Evolutionary conservation across 2,888 invertebrate species (phyloP).

Genomic region (Plebejus argus): DNA sequence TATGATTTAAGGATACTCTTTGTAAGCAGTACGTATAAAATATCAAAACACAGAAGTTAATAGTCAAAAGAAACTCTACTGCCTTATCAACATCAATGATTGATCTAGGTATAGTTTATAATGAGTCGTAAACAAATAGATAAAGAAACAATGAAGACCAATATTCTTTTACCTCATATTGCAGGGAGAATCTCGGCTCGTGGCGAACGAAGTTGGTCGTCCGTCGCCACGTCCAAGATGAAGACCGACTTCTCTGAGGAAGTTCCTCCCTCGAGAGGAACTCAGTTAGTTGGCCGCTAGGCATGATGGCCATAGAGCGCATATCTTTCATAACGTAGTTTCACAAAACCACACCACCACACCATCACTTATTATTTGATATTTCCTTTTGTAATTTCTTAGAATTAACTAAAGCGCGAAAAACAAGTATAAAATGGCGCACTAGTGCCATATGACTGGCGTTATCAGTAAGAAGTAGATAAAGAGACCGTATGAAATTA

Average conservation of each 20-base stretch:
- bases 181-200: slow-evolving; percentile 69
- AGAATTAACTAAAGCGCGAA: slow-evolving; percentile 43
- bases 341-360: slow-evolving; percentile 50
- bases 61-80: not conserved
- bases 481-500: slow-evolving; percentile 71
- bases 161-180: slow-evolving; percentile 58
- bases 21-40: not conserved
- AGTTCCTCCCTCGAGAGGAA: slow-evolving; percentile 48
- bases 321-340: slow-evolving; percentile 63
- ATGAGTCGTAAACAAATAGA: not conserved
- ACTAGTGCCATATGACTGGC: slow-evolving; percentile 68
- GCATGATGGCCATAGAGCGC: slow-evolving; percentile 58
- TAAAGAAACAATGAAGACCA: not conserved
- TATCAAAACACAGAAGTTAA: not conserved
- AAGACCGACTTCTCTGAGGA: slow-evolving; percentile 60
- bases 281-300: slow-evolving; percentile 60
- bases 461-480: slow-evolving; percentile 71
- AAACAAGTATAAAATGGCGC: slow-evolving; percentile 54
- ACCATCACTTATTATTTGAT: slow-evolving; percentile 56
- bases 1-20: too few relatives aligned
- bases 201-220: slow-evolving; percentile 55
- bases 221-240: slow-evolving; percentile 64
- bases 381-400: slow-evolving; percentile 37
- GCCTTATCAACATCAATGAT: slow-evolving; percentile 10
- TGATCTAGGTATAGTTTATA: not conserved